Conservation (phyloP, 1,140 invertebrate genomes). For the Drosophila sturtevanti region DNA sequence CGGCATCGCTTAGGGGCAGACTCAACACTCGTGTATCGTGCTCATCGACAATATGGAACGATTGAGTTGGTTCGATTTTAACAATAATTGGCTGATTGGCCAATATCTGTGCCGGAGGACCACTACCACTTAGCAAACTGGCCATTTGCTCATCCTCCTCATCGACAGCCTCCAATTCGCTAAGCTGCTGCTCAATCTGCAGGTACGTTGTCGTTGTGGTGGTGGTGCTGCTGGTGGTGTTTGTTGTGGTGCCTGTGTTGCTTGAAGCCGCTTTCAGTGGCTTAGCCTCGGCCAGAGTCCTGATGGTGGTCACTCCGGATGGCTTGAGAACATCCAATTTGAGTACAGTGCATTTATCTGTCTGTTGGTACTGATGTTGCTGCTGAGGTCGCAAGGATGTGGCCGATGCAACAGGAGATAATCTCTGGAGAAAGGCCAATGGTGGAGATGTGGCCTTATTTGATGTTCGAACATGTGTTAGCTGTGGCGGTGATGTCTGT, state of each 20-base stretch:
- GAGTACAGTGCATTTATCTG: slow-evolving; percentile 78
- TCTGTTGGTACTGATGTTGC: slow-evolving; percentile 79
- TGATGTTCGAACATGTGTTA: slow-evolving; percentile 45
- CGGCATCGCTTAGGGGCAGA: slow-evolving; percentile 68
- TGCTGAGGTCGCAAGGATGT: slow-evolving; percentile 59
- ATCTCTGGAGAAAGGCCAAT: slow-evolving; percentile 46
- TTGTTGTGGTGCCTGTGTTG: too few relatives aligned
- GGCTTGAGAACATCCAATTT: slow-evolving; percentile 71
- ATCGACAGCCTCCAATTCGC: slow-evolving; percentile 63
- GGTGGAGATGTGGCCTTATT: slow-evolving; percentile 77
- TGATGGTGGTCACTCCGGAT: slow-evolving; percentile 36
- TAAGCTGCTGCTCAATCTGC: slow-evolving; percentile 72
- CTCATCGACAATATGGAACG: slow-evolving; percentile 77
- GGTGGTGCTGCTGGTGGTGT: neutral
- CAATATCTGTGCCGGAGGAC: slow-evolving; percentile 55
- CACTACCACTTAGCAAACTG: slow-evolving; percentile 51
- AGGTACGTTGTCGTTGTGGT: slow-evolving; percentile 58
- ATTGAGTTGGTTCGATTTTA: slow-evolving; percentile 77
- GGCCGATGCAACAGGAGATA: slow-evolving; percentile 18
- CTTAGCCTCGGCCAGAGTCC: slow-evolving; percentile 23
- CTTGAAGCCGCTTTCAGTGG: slow-evolving; percentile 11
- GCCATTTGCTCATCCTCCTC: slow-evolving; percentile 73
- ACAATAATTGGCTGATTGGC: slow-evolving; percentile 77
- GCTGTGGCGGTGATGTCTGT: slow-evolving; percentile 27
- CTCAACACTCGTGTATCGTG: slow-evolving; percentile 73